These are phyloP conservation scores for Drosophila hydei DNA, from an alignment of 1,140 invertebrate genomes.

Conservation along the genomic window DNA sequence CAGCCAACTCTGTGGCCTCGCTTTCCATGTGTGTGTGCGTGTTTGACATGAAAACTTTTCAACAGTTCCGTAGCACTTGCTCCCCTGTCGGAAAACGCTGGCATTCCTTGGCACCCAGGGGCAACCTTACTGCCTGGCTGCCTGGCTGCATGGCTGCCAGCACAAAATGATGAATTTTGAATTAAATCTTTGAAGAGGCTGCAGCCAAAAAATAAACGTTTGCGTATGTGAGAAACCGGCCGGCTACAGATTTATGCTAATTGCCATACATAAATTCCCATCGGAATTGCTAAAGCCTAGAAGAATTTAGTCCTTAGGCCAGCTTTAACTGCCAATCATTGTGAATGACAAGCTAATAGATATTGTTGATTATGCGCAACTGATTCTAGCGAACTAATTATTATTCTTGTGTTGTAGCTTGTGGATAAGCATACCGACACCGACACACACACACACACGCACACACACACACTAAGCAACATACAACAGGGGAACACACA, in stretches of 20 bases:
- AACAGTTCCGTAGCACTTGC: neutral
- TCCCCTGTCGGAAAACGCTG: conserved; percentile 13
- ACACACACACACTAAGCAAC: no score
- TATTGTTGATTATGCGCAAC: conserved; percentile 11
- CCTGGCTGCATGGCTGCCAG: conserved; percentile 9
- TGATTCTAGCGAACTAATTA: conserved; percentile 18
- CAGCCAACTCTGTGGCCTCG: neutral
- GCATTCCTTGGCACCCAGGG: conserved; percentile 4
- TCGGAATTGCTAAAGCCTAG: neutral
- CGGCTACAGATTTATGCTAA: conserved; percentile 28
- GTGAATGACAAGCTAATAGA: conserved; percentile 9
- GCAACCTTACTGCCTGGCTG: neutral
- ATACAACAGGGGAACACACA: conserved; percentile 13
- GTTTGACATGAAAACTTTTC: conserved; percentile 37
- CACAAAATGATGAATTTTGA: conserved; percentile 33
- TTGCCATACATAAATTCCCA: conserved; percentile 14
- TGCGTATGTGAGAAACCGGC: neutral
- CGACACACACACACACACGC: neutral
- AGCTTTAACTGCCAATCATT: conserved; percentile 7
- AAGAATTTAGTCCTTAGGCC: conserved; percentile 13
- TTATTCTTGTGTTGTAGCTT: conserved; percentile 18
- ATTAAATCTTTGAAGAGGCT: conserved; percentile 26
- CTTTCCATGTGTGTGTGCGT: conserved; percentile 15
- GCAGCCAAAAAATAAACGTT: neutral
- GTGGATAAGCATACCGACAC: neutral